phyloP scores from a whole-genome alignment of 2,888 invertebrate genomes.

The Apomyelois bistriatella region DNA sequence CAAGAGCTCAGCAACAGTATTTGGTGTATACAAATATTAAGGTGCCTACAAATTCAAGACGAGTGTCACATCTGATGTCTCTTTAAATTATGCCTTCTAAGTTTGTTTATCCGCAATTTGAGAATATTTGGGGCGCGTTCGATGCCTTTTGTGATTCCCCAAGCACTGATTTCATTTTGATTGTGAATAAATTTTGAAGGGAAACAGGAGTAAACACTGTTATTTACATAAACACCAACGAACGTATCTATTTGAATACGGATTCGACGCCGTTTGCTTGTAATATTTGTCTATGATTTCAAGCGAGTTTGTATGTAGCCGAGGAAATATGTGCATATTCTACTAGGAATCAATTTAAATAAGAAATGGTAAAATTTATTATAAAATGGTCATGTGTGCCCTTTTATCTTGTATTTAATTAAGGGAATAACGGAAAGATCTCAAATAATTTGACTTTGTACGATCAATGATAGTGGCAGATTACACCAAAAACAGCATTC shows the following conservation, averaged over 20 bases:
- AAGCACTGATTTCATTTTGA: slow-evolving; percentile 47
- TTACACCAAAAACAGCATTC: too few species aligned
- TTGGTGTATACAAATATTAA: too few species aligned
- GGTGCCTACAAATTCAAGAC: too few species aligned
- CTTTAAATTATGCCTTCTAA: slow-evolving; percentile 23
- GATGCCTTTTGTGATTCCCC: slow-evolving; percentile 39
- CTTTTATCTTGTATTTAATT: too few species aligned
- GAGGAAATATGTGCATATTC: neutral
- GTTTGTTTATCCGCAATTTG: slow-evolving; percentile 56
- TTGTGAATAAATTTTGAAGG: slow-evolving; percentile 43
- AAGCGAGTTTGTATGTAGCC: neutral
- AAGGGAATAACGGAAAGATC: too few species aligned
- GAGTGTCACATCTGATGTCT: neutral
- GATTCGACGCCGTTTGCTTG: slow-evolving; percentile 12
- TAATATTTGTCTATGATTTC: slow-evolving; percentile 14
- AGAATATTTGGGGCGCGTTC: slow-evolving; percentile 38
- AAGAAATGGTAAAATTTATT: too few species aligned
- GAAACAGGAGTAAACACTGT: slow-evolving; percentile 31
- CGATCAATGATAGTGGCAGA: too few species aligned
- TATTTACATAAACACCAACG: slow-evolving; percentile 33
- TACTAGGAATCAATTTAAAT: neutral
- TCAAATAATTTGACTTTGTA: too few species aligned
- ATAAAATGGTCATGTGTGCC: too few species aligned
- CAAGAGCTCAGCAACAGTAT: too few species aligned
- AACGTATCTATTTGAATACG: slow-evolving; percentile 21